Evolutionary conservation across 2,797 vertebrate species (phyloP).

Genomic region (Anabas testudineus): DNA sequence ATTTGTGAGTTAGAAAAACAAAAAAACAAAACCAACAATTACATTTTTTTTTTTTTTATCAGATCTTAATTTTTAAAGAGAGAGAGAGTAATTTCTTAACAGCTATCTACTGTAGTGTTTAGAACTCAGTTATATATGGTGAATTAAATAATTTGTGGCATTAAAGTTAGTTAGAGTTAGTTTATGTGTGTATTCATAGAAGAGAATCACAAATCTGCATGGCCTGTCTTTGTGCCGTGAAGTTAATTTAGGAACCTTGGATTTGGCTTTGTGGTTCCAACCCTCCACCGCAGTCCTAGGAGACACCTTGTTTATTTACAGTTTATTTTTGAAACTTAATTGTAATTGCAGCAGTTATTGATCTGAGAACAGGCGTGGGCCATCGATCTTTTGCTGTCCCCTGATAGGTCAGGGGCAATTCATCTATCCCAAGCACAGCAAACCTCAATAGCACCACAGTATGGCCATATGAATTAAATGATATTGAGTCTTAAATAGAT

Average conservation of each 20-base stretch:
- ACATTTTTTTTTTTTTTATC: too few species aligned
- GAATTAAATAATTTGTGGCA: not conserved
- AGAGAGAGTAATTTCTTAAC: too few species aligned
- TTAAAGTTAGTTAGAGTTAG: not conserved
- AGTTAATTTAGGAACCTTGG: constrained; percentile 38
- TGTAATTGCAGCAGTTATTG: constrained; percentile 68
- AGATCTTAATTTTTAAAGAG: too few species aligned
- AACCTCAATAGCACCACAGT: constrained; percentile 14
- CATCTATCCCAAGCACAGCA: constrained; percentile 42
- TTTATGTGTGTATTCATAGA: not conserved
- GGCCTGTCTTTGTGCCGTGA: constrained; percentile 12
- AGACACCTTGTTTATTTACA: constrained; percentile 74
- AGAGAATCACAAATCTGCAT: constrained; percentile 7
- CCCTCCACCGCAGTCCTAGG: constrained; percentile 28
- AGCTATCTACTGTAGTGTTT: too few species aligned
- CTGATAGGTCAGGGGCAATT: constrained; percentile 65
- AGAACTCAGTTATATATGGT: not conserved
- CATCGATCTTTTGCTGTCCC: constrained; percentile 71
- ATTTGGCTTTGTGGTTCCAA: constrained; percentile 16
- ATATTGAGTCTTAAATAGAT: constrained; percentile 46
- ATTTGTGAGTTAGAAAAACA: not conserved
- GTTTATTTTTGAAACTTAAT: constrained; percentile 76
- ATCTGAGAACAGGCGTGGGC: constrained; percentile 52
- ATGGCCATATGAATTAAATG: constrained; percentile 38
- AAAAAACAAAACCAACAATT: not conserved